Conservation (phyloP, 2,888 invertebrate species). For the Brachynemurus nebulosus region DNA sequence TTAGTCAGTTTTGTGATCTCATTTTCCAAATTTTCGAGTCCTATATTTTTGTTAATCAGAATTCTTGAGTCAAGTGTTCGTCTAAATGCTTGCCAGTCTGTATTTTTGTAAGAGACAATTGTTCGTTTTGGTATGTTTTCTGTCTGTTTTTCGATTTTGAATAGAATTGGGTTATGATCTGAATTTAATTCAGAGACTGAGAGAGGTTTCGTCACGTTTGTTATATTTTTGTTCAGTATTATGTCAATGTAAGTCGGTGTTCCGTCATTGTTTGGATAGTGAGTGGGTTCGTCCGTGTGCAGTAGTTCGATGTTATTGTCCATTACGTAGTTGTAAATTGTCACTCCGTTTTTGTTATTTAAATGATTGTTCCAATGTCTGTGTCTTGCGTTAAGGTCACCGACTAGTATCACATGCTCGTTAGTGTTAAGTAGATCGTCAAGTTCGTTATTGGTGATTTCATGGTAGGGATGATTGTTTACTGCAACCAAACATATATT, state of each 20-base stretch:
- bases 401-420: conserved; percentile 16
- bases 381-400: conserved; percentile 20
- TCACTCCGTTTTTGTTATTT: conserved; percentile 17
- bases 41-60: conserved; percentile 5
- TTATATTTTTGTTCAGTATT: conserved; percentile 19
- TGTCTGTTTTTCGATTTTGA: conserved; percentile 7
- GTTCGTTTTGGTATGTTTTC: not conserved
- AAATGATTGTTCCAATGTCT: conserved; percentile 16
- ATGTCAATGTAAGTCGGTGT: conserved; percentile 20
- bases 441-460: conserved; percentile 13
- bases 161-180: conserved; percentile 18
- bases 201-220: conserved; percentile 10
- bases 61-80: conserved; percentile 5
- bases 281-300: conserved; percentile 18
- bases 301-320: conserved; percentile 16
- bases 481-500: conserved; percentile 13
- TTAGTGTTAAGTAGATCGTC: conserved; percentile 11
- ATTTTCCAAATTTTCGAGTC: not conserved
- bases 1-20: not conserved
- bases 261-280: conserved; percentile 16
- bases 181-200: conserved; percentile 17
- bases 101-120: conserved; percentile 6
- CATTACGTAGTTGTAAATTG: conserved; percentile 13
- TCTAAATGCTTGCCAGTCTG: conserved; percentile 8
- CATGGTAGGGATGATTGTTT: conserved; percentile 16